phyloP scores from a whole-genome alignment of 2,888 invertebrate species.

The Petrolisthes manimaculis region DNA sequence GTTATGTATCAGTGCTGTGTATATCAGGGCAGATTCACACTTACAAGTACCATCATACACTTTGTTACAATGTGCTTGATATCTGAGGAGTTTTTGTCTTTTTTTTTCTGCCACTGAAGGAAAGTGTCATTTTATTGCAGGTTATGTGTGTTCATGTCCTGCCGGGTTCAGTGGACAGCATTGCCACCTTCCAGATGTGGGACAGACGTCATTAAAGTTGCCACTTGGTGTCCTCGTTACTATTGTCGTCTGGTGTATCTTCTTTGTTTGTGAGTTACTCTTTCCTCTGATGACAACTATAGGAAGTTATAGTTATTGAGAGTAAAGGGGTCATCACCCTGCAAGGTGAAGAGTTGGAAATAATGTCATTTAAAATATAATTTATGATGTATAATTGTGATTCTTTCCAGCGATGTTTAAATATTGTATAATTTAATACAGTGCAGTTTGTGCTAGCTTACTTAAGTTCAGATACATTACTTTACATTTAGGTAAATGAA shows the following conservation, averaged over 20 bases:
- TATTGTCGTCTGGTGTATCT: slow-evolving; percentile 44
- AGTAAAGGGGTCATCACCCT: background rate
- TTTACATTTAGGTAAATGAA: no score
- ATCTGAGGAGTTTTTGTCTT: no score
- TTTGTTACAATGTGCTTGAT: no score
- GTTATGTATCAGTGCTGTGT: no score
- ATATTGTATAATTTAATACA: no score
- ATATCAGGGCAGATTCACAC: no score
- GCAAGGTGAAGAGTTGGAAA: background rate
- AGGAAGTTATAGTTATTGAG: background rate
- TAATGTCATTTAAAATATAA: background rate
- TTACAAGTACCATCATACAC: no score
- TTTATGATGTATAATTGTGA: no score
- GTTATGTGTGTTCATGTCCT: slow-evolving; percentile 36
- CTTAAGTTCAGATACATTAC: no score
- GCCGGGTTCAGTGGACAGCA: slow-evolving; percentile 40
- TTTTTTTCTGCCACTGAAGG: no score
- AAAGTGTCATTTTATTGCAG: background rate
- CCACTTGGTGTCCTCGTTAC: slow-evolving; percentile 33
- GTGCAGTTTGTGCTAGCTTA: no score
- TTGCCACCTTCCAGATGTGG: slow-evolving; percentile 38
- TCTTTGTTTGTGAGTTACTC: slow-evolving; percentile 30
- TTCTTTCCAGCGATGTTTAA: no score
- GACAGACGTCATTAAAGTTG: slow-evolving; percentile 25
- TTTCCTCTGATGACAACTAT: background rate